These are phyloP conservation scores for Leucoma salicis DNA, from an alignment of 2,888 invertebrate genomes.

Conservation along the genomic window DNA sequence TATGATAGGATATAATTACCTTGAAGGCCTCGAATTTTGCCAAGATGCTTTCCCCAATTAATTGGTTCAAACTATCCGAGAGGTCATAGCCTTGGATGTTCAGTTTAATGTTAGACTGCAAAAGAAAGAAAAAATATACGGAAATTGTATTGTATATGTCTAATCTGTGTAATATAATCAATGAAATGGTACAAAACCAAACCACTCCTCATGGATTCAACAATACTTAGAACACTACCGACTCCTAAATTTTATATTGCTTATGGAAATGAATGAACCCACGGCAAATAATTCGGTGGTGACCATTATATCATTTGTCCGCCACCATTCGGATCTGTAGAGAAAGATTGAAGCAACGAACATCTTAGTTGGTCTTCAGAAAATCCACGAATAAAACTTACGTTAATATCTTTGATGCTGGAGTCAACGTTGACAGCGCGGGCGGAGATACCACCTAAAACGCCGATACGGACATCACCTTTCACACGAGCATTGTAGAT, in stretches of 20 bases:
- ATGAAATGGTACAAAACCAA: too few relatives aligned
- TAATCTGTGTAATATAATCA: too few relatives aligned
- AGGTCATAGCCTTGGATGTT: neutral
- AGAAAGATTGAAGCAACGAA: too few relatives aligned
- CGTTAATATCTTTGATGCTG: neutral
- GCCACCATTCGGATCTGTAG: too few relatives aligned
- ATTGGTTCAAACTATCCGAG: neutral
- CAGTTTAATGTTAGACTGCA: slow-evolving; percentile 1
- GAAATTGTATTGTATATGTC: too few relatives aligned
- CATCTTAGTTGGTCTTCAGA: too few relatives aligned
- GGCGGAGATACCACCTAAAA: neutral
- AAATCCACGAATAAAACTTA: slow-evolving; percentile 1
- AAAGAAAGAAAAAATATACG: neutral
- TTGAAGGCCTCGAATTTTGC: neutral
- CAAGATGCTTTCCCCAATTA: neutral
- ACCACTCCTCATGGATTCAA: too few relatives aligned
- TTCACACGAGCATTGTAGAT: neutral
- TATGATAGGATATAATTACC: too few relatives aligned
- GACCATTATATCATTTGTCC: neutral
- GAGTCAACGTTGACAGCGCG: neutral
- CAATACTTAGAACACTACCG: too few relatives aligned
- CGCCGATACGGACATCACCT: neutral
- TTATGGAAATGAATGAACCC: too few relatives aligned
- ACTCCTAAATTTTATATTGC: too few relatives aligned
- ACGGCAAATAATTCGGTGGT: neutral